Base-by-base conservation (phyloP, 2,888 invertebrate genomes). In the Ptychoptera contaminata region DNA sequence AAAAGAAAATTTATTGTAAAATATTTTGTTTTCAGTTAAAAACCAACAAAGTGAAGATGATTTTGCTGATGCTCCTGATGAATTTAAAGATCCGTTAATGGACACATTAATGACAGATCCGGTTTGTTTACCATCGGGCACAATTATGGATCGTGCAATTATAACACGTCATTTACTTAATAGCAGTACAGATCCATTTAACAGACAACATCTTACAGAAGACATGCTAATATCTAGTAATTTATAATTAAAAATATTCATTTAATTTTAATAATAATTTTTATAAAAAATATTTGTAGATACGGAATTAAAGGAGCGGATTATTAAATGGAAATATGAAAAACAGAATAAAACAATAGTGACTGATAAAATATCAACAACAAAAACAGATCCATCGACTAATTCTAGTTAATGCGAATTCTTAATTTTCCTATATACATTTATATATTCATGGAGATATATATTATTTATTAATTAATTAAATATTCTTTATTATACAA, bases 121-220 rank as follows among this genome's bases (percentile, higher is more conserved):
- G 9, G 96, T 96, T 9, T 69, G 82, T 49, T 70, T 96, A 56
- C 94, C 94, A 2, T 88, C 91, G 49, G 91, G 92, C 48, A 79
- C 78, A 57, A 76, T 93, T 16, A 94, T 96, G 92, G 94, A 96
- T 67, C 76, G 93, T 48, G 77, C 91, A 31, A 87, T 93, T 53
- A 96, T 96, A 49, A 76, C 90, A 59, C 75, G 94, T 50, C 96
- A 96, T 68, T 71, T 96, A 58, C 73, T 96, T 54, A 96, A 96
- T 67, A 93, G 93, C 56, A 85, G 82, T 56, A 96, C 94, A 1
- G 97, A 98, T 71, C 98, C 98, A 0, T 98, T 98, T 70, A 97
- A 93, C 67, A 73, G 98, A 48, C 94, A 94, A 64, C 84, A 87
- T 12, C 77, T 98, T 38, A 87, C 85, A 10, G 94, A 94, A 67